A percentile compares a stretch with the other conserved stretches of the same genome.
These are phyloP conservation scores for Eufriesea mexicana DNA, from an alignment of 1,140 invertebrate species.

Conservation along the genomic window DNA sequence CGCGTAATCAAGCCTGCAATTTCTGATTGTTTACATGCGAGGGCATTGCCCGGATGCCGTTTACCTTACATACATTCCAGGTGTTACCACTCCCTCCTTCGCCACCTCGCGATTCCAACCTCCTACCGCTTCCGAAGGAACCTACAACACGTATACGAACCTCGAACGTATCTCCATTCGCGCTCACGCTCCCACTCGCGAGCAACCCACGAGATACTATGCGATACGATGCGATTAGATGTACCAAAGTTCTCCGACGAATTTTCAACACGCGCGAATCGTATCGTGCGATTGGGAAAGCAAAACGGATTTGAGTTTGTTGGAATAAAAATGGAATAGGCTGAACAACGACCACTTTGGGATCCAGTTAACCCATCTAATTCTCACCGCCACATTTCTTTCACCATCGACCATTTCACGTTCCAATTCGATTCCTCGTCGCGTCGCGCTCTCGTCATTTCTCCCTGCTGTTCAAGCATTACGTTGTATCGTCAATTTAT, in stretches of 20 bases:
- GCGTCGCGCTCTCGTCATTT: slow-evolving; percentile 27
- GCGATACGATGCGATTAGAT: not conserved
- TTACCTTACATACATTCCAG: slow-evolving; percentile 79
- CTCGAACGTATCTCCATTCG: not conserved
- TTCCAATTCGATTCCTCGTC: slow-evolving; percentile 28
- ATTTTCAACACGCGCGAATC: not conserved
- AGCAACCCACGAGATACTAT: not conserved
- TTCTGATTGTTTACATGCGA: slow-evolving; percentile 81
- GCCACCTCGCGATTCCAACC: slow-evolving; percentile 41
- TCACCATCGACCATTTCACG: not conserved
- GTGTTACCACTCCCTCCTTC: slow-evolving; percentile 62
- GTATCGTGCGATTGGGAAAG: not conserved
- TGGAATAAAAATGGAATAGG: too few species aligned
- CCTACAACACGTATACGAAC: slow-evolving; percentile 34
- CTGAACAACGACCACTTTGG: too few species aligned
- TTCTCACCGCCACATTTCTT: not conserved
- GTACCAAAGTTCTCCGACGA: not conserved
- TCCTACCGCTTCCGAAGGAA: slow-evolving; percentile 46
- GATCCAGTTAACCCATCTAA: not conserved
- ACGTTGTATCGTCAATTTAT: not conserved
- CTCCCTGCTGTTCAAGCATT: slow-evolving; percentile 8
- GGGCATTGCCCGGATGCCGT: slow-evolving; percentile 81
- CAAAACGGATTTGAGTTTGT: too few species aligned
- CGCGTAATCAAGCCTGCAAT: slow-evolving; percentile 69
- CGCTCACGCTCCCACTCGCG: not conserved